Evolutionary conservation across 1,140 invertebrate species (phyloP).

Genomic region (Spodoptera litura): DNA sequence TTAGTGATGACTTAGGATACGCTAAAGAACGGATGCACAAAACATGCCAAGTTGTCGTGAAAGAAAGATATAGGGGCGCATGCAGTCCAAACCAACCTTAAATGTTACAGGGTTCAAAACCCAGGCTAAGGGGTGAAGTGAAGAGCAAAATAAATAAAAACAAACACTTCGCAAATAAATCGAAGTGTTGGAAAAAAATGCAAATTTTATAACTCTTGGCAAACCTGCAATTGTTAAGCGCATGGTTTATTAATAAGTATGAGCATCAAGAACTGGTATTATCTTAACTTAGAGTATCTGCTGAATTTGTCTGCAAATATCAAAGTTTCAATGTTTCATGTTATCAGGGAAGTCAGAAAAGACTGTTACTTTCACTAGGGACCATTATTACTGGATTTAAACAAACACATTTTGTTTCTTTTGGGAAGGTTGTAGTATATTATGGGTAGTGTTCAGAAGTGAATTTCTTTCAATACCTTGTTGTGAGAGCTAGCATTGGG

Average conservation of each 20-base stretch:
- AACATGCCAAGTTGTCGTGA: slow-evolving; percentile 31
- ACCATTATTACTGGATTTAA: no score
- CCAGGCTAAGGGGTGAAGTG: slow-evolving; percentile 63
- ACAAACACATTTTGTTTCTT: background rate
- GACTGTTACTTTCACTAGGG: background rate
- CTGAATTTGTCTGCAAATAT: slow-evolving; percentile 60
- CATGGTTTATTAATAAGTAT: slow-evolving; percentile 54
- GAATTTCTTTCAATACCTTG: slow-evolving; percentile 83
- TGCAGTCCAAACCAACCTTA: slow-evolving; percentile 60
- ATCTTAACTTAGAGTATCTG: slow-evolving; percentile 52
- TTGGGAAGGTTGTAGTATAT: background rate
- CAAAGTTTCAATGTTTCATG: slow-evolving; percentile 12
- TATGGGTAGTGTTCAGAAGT: background rate
- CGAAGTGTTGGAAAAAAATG: slow-evolving; percentile 83
- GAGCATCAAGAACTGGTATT: slow-evolving; percentile 31
- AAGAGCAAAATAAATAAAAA: slow-evolving; percentile 65
- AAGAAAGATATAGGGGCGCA: slow-evolving; percentile 60
- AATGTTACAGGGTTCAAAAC: slow-evolving; percentile 17
- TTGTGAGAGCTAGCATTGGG: slow-evolving; percentile 80
- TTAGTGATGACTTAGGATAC: slow-evolving; percentile 38
- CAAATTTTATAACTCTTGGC: slow-evolving; percentile 85
- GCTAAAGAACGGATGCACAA: slow-evolving; percentile 48
- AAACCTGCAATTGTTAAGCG: slow-evolving; percentile 86
- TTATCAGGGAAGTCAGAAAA: background rate
- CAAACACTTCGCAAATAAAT: slow-evolving; percentile 70